These are phyloP conservation scores for Gobionotothen gibberifrons DNA, from an alignment of 2,797 vertebrate species.

Conservation along the genomic window DNA sequence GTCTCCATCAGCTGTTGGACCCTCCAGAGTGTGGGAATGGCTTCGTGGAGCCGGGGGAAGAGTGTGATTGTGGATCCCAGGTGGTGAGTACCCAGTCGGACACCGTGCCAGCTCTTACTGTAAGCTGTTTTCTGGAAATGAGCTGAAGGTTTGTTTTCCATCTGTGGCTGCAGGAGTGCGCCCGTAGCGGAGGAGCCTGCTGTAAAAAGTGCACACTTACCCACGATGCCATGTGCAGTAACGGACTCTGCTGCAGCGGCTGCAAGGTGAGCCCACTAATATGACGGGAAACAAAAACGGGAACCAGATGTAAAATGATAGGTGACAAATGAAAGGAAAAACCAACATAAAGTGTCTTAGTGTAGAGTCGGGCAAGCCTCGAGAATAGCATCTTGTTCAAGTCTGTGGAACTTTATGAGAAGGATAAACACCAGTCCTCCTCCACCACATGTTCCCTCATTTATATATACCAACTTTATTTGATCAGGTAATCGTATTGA, in stretches of 20 bases:
- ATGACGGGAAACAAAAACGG: not conserved
- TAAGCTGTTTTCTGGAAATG: constrained; percentile 6
- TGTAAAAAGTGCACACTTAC: constrained; percentile 94
- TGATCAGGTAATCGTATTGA: too few relatives aligned
- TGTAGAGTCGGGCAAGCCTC: too few relatives aligned
- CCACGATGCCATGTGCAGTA: constrained; percentile 94
- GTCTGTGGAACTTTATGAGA: too few relatives aligned
- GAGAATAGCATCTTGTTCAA: too few relatives aligned
- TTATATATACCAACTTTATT: too few relatives aligned
- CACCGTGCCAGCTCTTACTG: not conserved
- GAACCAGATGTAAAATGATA: not conserved
- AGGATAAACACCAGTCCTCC: too few relatives aligned
- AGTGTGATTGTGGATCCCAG: constrained; percentile 91
- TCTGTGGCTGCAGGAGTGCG: constrained; percentile 88
- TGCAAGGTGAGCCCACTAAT: constrained; percentile 85
- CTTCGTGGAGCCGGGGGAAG: constrained; percentile 95
- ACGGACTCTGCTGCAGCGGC: constrained; percentile 93
- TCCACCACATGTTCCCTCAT: too few relatives aligned
- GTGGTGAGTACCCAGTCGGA: constrained; percentile 72
- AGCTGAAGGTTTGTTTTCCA: constrained; percentile 16
- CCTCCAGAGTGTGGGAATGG: constrained; percentile 98
- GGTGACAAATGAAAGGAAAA: too few relatives aligned
- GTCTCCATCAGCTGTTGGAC: constrained; percentile 83
- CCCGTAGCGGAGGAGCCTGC: constrained; percentile 91
- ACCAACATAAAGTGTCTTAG: too few relatives aligned